A percentile compares a stretch with the other conserved stretches of the same genome.
Conservation (phyloP, 2,797 vertebrate genomes). For the Dendrocincla tyrannina region DNA sequence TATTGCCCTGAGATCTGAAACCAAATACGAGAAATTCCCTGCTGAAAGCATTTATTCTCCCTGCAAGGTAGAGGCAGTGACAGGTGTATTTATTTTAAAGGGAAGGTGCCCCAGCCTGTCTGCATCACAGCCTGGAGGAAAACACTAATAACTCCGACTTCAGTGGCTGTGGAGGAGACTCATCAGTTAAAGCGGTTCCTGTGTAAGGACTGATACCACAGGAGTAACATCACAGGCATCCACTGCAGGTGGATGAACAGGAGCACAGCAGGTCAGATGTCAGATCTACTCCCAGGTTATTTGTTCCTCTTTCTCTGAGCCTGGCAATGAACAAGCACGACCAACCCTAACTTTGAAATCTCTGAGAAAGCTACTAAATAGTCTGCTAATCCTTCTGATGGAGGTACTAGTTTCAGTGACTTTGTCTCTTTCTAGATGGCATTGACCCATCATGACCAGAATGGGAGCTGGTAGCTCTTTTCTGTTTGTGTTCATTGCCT, state of each 20-base stretch:
- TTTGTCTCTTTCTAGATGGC: background rate
- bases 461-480: background rate
- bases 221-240: background rate
- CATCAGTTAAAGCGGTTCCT: background rate
- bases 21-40: background rate
- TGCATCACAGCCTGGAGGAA: background rate
- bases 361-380: background rate
- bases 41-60: background rate
- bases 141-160: background rate
- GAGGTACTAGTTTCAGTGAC: background rate
- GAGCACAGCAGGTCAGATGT: background rate
- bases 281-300: background rate
- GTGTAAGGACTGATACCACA: background rate
- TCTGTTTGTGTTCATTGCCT: background rate
- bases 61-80: background rate
- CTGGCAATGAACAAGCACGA: background rate
- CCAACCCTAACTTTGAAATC: background rate
- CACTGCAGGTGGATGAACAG: background rate
- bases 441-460: fast-evolving
- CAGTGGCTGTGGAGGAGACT: background rate
- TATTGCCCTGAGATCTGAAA: constrained; percentile 24
- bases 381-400: background rate
- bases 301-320: background rate
- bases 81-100: constrained; percentile 33
- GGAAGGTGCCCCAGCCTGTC: background rate